Evolutionary conservation across 2,888 invertebrate species (phyloP), one percentile per base, ranked within the genome.

Genomic region (Diploptera punctata): DNA sequence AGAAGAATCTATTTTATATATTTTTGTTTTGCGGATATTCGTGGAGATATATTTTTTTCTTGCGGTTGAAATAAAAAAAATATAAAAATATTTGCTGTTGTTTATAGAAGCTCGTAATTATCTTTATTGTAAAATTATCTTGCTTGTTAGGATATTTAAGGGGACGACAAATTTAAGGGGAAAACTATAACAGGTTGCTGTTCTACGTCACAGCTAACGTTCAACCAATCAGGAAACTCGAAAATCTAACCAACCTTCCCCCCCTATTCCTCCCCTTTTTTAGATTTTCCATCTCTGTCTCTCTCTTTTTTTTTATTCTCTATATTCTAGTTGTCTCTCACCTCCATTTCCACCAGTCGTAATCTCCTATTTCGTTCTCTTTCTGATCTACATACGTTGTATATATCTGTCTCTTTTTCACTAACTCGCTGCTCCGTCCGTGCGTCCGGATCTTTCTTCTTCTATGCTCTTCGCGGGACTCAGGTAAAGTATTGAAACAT

Each of bases 401-500:
- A 33, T 26, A 16, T 19, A 60, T 62, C 38, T 62, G 29, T 62
- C 38, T 43, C 62, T 31, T 31, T 31, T 31, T 31, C 60, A 13
- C n/a, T 16, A 24, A 19, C 38, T 33, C 29, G 29, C 29, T 29
- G 13, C 13, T 29, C 57, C 57, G 57, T 57, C 57, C 57, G 13
- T 43, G 19, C 44, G 44, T 26, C 44, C 18, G 26, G 44, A 43
- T 65, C n/a, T 49, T 61, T 47, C 67, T 61, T 61, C 67, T 72
- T 74, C 74, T 74, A 74, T 74, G 74, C 72, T 43, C 74, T 67
- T 67, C 67, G 69, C 68, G 4, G 72, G 74, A 74, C 72, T 74
- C 74, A 74, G 74, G 74, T 74, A 74, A 74, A 13, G 47, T 65
- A 47, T n/a, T 47, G 7, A 57, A 29, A 24, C 13, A 21, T 57